phyloP scores from a whole-genome alignment of 2,888 invertebrate genomes.

The Seira musarum region DNA sequence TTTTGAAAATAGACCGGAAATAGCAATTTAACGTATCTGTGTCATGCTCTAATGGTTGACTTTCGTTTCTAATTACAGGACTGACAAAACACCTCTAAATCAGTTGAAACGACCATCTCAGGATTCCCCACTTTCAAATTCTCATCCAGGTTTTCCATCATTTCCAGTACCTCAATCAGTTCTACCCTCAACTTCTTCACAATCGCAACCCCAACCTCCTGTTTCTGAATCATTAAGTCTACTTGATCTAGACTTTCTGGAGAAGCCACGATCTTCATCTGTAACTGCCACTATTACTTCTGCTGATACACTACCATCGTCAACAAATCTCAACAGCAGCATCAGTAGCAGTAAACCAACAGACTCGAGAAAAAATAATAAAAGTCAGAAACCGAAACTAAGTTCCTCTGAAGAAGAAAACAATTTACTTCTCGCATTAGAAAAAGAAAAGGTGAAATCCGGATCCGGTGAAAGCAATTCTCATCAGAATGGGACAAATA shows the following conservation, averaged over 20 bases:
- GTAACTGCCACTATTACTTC: neutral
- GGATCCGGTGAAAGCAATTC: neutral
- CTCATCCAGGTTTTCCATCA: neutral
- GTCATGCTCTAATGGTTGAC: neutral
- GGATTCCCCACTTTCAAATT: constrained; percentile 9
- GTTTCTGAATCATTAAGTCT: constrained; percentile 24
- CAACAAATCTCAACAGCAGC: constrained; percentile 18
- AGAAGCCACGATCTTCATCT: constrained; percentile 43
- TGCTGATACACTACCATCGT: neutral
- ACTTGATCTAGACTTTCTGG: constrained; percentile 65
- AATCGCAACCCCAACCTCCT: constrained; percentile 5
- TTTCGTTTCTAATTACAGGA: too few species aligned
- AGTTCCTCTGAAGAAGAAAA: constrained; percentile 58
- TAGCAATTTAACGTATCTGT: too few species aligned
- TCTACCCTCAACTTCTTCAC: neutral
- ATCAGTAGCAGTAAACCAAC: neutral
- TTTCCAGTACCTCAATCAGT: neutral
- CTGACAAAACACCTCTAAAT: constrained; percentile 61
- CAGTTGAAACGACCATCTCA: constrained; percentile 47
- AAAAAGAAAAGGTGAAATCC: neutral
- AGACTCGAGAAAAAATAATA: too few species aligned
- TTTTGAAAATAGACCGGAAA: too few species aligned
- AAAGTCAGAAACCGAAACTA: constrained; percentile 21
- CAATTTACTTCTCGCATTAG: constrained; percentile 57
- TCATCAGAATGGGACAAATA: neutral